Percentiles rank a stretch among this genome's conserved stretches.
Conservation (phyloP, 2,888 invertebrate genomes). For the Brachycybe producta region DNA sequence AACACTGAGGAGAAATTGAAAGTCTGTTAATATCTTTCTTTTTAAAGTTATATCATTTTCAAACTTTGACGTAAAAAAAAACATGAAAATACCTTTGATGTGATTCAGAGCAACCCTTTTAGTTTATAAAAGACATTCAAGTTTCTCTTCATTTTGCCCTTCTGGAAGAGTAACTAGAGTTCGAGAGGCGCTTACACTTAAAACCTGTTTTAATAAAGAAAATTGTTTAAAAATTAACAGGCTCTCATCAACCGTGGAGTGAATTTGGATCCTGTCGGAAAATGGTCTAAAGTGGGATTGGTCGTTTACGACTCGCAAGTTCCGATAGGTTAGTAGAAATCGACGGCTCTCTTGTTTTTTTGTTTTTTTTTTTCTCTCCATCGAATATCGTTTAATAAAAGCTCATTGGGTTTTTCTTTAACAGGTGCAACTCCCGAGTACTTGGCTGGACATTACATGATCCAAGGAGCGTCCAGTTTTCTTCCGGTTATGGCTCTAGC, state of each 20-base stretch:
- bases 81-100: too few species aligned
- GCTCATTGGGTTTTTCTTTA: too few species aligned
- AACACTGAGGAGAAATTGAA: too few species aligned
- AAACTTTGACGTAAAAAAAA: too few species aligned
- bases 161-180: too few species aligned
- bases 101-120: neutral
- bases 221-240: constrained; percentile 28
- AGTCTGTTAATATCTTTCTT: too few species aligned
- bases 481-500: constrained; percentile 96
- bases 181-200: too few species aligned
- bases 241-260: constrained; percentile 91
- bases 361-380: neutral
- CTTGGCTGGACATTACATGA: constrained; percentile 91
- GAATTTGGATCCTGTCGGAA: constrained; percentile 93
- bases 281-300: constrained; percentile 97
- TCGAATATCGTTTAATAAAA: constrained; percentile 23
- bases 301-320: constrained; percentile 93
- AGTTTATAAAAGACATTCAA: too few species aligned
- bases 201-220: neutral
- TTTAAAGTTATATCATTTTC: too few species aligned
- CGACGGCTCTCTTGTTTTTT: neutral
- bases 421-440: constrained; percentile 89
- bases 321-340: constrained; percentile 55
- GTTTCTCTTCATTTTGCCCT: too few species aligned
- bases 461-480: constrained; percentile 90